Evolutionary conservation across 2,797 vertebrate species (phyloP), one percentile per base, ranked within the genome.

Genomic region (Scyliorhinus canicula): DNA sequence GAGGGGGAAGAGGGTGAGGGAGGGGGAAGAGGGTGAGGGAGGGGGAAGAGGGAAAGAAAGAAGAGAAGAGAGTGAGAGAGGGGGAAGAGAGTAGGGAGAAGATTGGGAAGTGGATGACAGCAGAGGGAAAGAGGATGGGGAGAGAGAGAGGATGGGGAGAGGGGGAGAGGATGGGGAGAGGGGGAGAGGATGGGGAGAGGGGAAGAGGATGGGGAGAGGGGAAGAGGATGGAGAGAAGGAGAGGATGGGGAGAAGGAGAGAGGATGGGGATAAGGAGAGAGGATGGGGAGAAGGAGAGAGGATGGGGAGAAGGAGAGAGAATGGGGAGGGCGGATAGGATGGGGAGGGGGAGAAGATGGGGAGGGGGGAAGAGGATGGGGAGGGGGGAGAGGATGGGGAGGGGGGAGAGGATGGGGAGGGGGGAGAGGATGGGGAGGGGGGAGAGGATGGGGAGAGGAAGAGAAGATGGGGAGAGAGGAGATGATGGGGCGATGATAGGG

Each of bases 141-240:
- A 19, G 19, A 3, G 14, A 40, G 6, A 5, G 19, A 16, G 31
- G 16, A 3, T 0, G 5, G 40, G 0, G n/a, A 1, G 6, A 26
- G 14, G 16, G 40, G 40, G n/a, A 16, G 16, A 4, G 71, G 1
- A 1, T 0, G 7, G 9, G 71, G 35, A 8, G 14, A 31, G 35
- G 6, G 71, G 28, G 31, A n/a, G n/a, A n/a, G 6, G 1, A 12
- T 31, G 7, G 71, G 11, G n/a, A 11, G 3, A 2, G 4, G 16
- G 11, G 16, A 19, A 14, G 77, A 16, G 1, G n/a, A n/a, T 1
- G 3, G 19, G n/a, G 14, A 2, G 40, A 40, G 4, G n/a, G 4
- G n/a, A 4, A 12, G 40, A 6, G 77, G n/a, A n/a, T n/a, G 3
- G n/a, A 16, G 11, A 1, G 14, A 19, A 16, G n/a, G 14, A 16